phyloP scores from a whole-genome alignment of 2,113 vertebrate species.

The Phalacrocorax carbo region DNA sequence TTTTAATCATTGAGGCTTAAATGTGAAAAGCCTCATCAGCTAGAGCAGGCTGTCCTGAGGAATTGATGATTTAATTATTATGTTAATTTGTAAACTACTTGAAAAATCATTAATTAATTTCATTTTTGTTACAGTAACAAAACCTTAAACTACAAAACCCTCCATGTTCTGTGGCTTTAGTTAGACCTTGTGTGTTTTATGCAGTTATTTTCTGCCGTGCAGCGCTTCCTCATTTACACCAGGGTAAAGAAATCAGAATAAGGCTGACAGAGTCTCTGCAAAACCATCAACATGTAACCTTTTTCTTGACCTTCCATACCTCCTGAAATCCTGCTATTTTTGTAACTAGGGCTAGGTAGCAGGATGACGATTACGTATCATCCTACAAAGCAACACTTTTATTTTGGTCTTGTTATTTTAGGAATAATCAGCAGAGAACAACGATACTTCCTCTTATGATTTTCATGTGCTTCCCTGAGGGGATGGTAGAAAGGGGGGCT shows the following conservation, averaged over 20 bases:
- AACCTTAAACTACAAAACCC: too few relatives aligned
- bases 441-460: background rate
- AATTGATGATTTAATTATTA: background rate
- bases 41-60: background rate
- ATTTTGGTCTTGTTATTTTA: constrained; percentile 39
- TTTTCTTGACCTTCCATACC: background rate
- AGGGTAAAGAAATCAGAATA: background rate
- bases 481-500: background rate
- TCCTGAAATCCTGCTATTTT: background rate
- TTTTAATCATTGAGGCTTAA: background rate
- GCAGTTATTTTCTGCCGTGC: background rate
- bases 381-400: background rate
- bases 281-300: background rate
- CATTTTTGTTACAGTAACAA: background rate
- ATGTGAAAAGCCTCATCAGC: background rate
- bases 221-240: background rate
- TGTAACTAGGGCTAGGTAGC: background rate
- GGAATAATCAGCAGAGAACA: constrained; percentile 18
- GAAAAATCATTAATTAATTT: background rate
- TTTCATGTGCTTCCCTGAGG: background rate
- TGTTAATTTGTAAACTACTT: background rate
- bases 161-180: background rate
- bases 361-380: background rate
- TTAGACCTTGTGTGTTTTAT: background rate
- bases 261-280: background rate